phyloP scores from a whole-genome alignment of 1,140 invertebrate genomes.

The Drosophila subobscura region DNA sequence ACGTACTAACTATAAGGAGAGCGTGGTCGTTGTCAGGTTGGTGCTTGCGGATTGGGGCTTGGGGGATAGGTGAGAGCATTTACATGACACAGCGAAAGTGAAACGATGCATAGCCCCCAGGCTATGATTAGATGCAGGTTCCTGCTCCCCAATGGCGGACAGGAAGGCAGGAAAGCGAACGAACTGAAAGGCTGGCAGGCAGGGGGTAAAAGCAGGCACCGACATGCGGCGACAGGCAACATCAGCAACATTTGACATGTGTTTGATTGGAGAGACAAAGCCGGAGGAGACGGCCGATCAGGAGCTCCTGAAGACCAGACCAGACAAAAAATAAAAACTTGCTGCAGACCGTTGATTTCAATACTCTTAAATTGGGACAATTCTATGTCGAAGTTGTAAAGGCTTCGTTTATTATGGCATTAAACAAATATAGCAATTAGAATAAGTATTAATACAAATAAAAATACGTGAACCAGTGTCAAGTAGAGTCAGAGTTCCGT shows the following conservation, averaged over 20 bases:
- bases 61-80: conserved; percentile 64
- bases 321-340: not conserved
- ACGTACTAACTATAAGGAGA: conserved; percentile 46
- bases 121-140: conserved; percentile 64
- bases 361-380: too few relatives aligned
- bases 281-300: conserved; percentile 26
- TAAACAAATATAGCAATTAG: too few relatives aligned
- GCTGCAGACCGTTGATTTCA: too few relatives aligned
- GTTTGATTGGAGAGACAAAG: conserved; percentile 69
- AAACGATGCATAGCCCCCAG: conserved; percentile 54
- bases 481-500: too few relatives aligned
- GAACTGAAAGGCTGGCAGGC: too few relatives aligned
- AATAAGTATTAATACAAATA: too few relatives aligned
- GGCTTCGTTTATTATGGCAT: too few relatives aligned
- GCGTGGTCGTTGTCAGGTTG: conserved; percentile 33
- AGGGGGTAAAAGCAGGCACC: not conserved
- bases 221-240: conserved; percentile 56
- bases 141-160: conserved; percentile 48
- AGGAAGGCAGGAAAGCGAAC: too few relatives aligned
- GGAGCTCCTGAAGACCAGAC: conserved; percentile 22
- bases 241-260: conserved; percentile 71
- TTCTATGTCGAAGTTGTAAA: too few relatives aligned
- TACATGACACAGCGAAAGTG: conserved; percentile 79
- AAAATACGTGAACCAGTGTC: too few relatives aligned
- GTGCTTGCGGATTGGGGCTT: not conserved